Base-by-base conservation (phyloP, 2,797 vertebrate species). In the Eurystomus glaucurus region DNA sequence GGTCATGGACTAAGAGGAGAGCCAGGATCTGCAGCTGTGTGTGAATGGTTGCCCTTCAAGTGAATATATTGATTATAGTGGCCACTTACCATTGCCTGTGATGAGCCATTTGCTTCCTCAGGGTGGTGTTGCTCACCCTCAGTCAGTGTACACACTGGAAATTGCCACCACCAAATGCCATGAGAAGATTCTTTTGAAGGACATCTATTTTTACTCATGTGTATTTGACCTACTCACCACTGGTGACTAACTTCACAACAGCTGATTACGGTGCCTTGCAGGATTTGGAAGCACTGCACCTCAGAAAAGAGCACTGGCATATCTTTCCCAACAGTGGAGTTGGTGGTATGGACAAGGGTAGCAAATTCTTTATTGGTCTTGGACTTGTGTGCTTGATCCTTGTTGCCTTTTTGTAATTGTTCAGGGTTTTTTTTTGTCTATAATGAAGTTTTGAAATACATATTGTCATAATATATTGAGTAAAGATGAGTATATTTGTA, bases 191-290 rank as follows among this genome's bases (percentile, higher is more conserved):
- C 98, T 99, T 52, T 98, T 99, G 96, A 98, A 98, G 95, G 99
- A 99, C 98, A 99, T 99, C 96, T 99, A 99, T 89, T 99, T 99
- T 97, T 98, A 99, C 96, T 99, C 99, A 2, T 99, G 99, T 29
- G 98, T 99, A 58, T 99, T 99, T 69, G 99, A 99, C 97, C 98
- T 99, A 20, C 99, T 99, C 93, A 99, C 99, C 97, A 99, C 99
- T 3, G 99, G 99, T 4, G 99, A 99, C 6, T 85, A 99, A 99
- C 98, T 99, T 99, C 97, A 99, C 99, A 0, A 98, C 99, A 17
- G 99, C 99, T 1, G 99, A 99, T 57, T 98, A 99, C 97, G 99
- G 99, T 41, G 99, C 99, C 88, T 98, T 99, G 98, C 99, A 99
- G 96, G 99, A 99, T 75, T 98, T 99, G 98, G 99, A 99, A 97